A percentile compares a stretch with the other conserved stretches of the same genome.
Evolutionary conservation across 2,113 vertebrate species (phyloP).

Genomic region (Podarcis muralis): DNA sequence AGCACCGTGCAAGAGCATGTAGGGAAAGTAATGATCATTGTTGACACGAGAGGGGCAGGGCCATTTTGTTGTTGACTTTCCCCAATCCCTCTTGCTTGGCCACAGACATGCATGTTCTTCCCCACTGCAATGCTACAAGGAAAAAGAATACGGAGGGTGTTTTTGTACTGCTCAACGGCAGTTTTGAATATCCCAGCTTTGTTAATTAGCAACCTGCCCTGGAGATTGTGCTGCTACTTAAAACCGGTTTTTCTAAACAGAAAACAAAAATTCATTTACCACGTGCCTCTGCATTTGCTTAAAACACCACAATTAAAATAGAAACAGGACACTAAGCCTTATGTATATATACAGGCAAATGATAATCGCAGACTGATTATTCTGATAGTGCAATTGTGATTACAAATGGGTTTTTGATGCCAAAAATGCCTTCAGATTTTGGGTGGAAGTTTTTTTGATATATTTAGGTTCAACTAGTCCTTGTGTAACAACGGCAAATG

Average conservation of each 20-base stretch:
- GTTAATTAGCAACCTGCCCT: slow-evolving; percentile 34
- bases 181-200: background rate
- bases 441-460: slow-evolving; percentile 63
- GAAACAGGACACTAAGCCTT: slow-evolving; percentile 66
- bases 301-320: slow-evolving; percentile 47
- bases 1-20: too few relatives aligned
- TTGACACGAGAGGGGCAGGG: background rate
- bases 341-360: slow-evolving; percentile 51
- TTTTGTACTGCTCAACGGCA: too few relatives aligned
- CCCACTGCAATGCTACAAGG: background rate
- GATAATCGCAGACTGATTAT: slow-evolving; percentile 51
- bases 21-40: background rate
- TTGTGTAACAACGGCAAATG: slow-evolving; percentile 64
- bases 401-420: slow-evolving; percentile 67
- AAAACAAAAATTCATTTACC: slow-evolving; percentile 22
- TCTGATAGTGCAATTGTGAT: slow-evolving; percentile 68
- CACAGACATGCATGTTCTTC: background rate
- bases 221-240: slow-evolving; percentile 66
- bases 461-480: slow-evolving; percentile 62
- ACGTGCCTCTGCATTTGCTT: slow-evolving; percentile 53
- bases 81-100: background rate
- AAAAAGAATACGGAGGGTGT: background rate
- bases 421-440: slow-evolving; percentile 72
- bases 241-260: background rate
- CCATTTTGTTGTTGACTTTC: background rate